Evolutionary conservation across 2,113 vertebrate genomes (phyloP), one percentile per base, ranked within the genome.

Genomic region (Hiodon tergisus): DNA sequence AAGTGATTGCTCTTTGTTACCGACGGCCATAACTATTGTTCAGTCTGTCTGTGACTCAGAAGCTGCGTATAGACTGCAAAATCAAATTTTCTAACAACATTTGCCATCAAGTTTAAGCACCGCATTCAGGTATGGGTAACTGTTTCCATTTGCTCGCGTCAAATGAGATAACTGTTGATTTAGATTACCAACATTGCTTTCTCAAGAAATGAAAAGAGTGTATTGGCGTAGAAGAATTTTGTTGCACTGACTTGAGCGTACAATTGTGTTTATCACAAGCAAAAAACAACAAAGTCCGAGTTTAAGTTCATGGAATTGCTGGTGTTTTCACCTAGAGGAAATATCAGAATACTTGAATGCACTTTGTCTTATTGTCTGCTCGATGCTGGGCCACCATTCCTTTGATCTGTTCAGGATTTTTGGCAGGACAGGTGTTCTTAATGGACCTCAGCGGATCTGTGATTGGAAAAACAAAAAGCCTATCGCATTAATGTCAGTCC

Each of bases 61-160:
- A 59, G 47, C 71, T 72, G 71, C 16, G 8, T 50, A 9, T 10
- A 52, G n/a, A 62, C 48, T 73, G 54, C 72, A 73, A 52, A 66
- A 66, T 67, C 11, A 48, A 7, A 67, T 50, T 57, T 67, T 66
- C 72, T 47, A 54, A 73, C 48, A 63, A 63, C 61, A 57, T 8
- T 16, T 52, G 55, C 60, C 58, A 11, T 46, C 72, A 73, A 53
- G 51, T 46, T 74, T 57, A 50, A 47, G 63, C 14, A 58, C 53
- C 13, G 31, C 14, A 50, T 47, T 10, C 50, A 54, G 14, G 48
- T 50, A 31, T 7, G 14, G 7, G 4, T 53, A 53, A 63, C 9
- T 3, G n/a, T 51, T 63, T 63, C 60, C 16, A 63, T 62, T 54
- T 46, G 59, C 60, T 48, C 2, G 14, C 8, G 31, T 53, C 47